Conservation (phyloP, 1,140 invertebrate genomes). For the Maniola jurtina region DNA sequence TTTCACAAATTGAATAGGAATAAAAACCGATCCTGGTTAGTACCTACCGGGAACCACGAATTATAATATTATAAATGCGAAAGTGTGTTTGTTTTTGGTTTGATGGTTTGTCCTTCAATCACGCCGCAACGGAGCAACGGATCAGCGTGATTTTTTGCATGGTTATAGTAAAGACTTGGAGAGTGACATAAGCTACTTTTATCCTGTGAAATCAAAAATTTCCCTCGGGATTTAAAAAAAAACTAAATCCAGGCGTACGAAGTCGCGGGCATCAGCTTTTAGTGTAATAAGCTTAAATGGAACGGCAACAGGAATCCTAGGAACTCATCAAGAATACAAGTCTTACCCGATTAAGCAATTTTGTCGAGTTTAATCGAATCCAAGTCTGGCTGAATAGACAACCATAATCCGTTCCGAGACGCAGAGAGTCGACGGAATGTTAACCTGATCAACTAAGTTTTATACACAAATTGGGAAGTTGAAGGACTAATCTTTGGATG, state of each 20-base stretch:
- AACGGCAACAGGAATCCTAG: background rate
- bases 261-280: too few species aligned
- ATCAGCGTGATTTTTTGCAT: too few species aligned
- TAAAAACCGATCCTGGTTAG: background rate
- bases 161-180: too few species aligned
- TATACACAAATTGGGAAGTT: background rate
- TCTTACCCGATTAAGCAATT: conserved; percentile 12
- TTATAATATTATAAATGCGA: too few species aligned
- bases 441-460: background rate
- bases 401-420: background rate
- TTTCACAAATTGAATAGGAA: too few species aligned
- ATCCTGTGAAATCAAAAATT: too few species aligned
- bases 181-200: too few species aligned
- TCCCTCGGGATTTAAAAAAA: too few species aligned
- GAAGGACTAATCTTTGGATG: background rate
- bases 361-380: conserved; percentile 15
- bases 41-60: background rate
- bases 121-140: too few species aligned
- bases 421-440: background rate
- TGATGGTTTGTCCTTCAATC: too few species aligned
- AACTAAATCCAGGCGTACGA: too few species aligned
- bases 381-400: conserved; percentile 2
- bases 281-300: background rate
- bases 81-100: too few species aligned
- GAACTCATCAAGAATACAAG: conserved; percentile 7